Conservation (phyloP, 2,797 vertebrate species). For the Gadopsis bispinosus region DNA sequence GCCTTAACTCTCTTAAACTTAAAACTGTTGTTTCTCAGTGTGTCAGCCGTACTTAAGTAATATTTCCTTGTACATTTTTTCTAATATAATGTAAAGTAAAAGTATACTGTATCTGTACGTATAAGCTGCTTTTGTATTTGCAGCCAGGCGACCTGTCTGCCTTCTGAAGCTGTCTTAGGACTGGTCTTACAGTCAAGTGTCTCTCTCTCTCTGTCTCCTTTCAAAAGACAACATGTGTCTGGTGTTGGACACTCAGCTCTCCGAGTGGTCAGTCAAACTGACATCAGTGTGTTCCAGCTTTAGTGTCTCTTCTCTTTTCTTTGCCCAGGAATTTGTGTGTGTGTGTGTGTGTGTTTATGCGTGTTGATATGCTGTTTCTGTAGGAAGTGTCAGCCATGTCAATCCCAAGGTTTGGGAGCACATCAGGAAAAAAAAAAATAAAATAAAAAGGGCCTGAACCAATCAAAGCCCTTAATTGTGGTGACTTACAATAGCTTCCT, state of each 20-base stretch:
- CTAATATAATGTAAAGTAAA: slow-evolving; percentile 62
- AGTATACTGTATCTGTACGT: slow-evolving; percentile 61
- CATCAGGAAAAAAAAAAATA: slow-evolving; percentile 71
- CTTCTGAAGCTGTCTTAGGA: slow-evolving; percentile 52
- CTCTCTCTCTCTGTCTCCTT: slow-evolving; percentile 25
- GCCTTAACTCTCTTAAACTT: slow-evolving; percentile 85
- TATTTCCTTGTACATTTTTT: slow-evolving; percentile 71
- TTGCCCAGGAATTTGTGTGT: slow-evolving; percentile 33
- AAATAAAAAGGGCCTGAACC: slow-evolving; percentile 53
- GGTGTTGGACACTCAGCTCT: slow-evolving; percentile 39
- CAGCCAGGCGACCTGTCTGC: slow-evolving; percentile 47
- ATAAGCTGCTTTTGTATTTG: slow-evolving; percentile 73
- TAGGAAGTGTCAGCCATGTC: slow-evolving; percentile 88
- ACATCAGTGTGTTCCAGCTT: slow-evolving; percentile 59
- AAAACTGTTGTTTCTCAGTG: slow-evolving; percentile 65
- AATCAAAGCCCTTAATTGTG: slow-evolving; percentile 68
- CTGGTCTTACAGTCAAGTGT: slow-evolving; percentile 40
- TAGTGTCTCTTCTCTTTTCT: slow-evolving; percentile 54
- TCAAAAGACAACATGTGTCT: slow-evolving; percentile 35
- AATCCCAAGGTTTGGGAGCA: slow-evolving; percentile 72
- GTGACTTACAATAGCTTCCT: slow-evolving; percentile 66
- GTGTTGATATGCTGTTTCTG: slow-evolving; percentile 75
- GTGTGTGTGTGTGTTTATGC: slow-evolving; percentile 23
- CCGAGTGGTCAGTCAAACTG: slow-evolving; percentile 58
- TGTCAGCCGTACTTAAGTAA: slow-evolving; percentile 69